A percentile compares a stretch with the other conserved stretches of the same genome.
phyloP scores from a whole-genome alignment of 1,140 invertebrate species.

The Homalodisca vitripennis region DNA sequence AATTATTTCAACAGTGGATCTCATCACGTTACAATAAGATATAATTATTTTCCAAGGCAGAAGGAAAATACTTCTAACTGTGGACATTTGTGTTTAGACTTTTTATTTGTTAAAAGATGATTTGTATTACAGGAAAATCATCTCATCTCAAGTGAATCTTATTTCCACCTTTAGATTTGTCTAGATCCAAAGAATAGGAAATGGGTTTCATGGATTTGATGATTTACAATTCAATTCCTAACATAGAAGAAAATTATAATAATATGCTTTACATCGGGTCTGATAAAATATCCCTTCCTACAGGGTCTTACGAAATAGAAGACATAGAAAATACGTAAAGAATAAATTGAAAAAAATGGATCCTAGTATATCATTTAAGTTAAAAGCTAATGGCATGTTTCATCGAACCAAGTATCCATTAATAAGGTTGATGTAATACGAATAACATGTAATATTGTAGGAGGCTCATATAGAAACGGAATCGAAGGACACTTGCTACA shows the following conservation, averaged over 20 bases:
- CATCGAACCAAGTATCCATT: slow-evolving; percentile 26
- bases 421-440: slow-evolving; percentile 24
- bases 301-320: slow-evolving; percentile 24
- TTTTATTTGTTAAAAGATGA: background rate
- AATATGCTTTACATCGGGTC: slow-evolving; percentile 2
- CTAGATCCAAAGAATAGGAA: background rate
- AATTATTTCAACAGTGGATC: slow-evolving; percentile 20
- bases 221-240: slow-evolving; percentile 28
- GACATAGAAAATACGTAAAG: slow-evolving; percentile 1
- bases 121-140: background rate
- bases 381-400: slow-evolving; percentile 1
- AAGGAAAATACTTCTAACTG: slow-evolving; percentile 8
- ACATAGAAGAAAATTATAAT: slow-evolving; percentile 19
- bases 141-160: background rate
- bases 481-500: slow-evolving; percentile 42
- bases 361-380: background rate
- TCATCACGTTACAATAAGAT: background rate
- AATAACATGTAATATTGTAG: slow-evolving; percentile 32
- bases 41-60: slow-evolving; percentile 26
- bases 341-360: background rate
- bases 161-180: slow-evolving; percentile 16
- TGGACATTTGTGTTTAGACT: slow-evolving; percentile 28
- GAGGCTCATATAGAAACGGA: slow-evolving; percentile 43
- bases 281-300: slow-evolving; percentile 2
- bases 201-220: slow-evolving; percentile 15